phyloP scores from a whole-genome alignment of 1,140 invertebrate species.

The Nasonia longicornis region DNA sequence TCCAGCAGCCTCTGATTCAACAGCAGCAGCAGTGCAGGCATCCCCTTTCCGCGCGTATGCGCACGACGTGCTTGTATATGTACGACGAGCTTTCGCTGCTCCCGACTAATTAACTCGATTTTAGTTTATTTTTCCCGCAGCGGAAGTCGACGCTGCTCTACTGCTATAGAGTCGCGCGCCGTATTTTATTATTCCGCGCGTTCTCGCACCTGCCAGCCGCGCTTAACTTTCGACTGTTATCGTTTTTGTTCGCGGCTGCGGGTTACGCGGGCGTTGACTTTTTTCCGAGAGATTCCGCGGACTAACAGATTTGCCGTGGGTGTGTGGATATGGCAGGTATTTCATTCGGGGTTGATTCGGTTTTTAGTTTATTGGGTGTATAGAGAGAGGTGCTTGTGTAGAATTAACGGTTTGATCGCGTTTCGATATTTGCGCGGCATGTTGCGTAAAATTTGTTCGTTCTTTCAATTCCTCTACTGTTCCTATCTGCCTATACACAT shows the following conservation, averaged over 20 bases:
- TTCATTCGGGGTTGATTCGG: too few relatives aligned
- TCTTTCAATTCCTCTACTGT: too few relatives aligned
- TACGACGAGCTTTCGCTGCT: background rate
- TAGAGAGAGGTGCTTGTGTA: too few relatives aligned
- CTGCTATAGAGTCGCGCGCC: background rate
- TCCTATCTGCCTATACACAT: too few relatives aligned
- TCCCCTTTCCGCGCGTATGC: background rate
- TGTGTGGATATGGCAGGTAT: too few relatives aligned
- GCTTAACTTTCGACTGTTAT: background rate
- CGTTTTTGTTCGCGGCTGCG: background rate
- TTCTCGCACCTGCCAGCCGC: background rate
- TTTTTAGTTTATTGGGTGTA: too few relatives aligned
- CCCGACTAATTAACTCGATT: constrained; percentile 7
- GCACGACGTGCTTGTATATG: background rate
- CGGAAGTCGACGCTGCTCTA: background rate
- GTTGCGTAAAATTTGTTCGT: too few relatives aligned
- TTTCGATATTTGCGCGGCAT: too few relatives aligned
- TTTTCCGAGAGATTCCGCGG: background rate
- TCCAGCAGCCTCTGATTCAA: background rate
- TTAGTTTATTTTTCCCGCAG: background rate
- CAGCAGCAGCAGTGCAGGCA: background rate
- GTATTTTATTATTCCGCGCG: background rate
- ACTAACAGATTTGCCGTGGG: too few relatives aligned
- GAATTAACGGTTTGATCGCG: too few relatives aligned
- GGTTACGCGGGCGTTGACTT: background rate